Evolutionary conservation across 2,113 vertebrate genomes (phyloP), one percentile per base, ranked within the genome.

Genomic region (Tapirus terrestris): DNA sequence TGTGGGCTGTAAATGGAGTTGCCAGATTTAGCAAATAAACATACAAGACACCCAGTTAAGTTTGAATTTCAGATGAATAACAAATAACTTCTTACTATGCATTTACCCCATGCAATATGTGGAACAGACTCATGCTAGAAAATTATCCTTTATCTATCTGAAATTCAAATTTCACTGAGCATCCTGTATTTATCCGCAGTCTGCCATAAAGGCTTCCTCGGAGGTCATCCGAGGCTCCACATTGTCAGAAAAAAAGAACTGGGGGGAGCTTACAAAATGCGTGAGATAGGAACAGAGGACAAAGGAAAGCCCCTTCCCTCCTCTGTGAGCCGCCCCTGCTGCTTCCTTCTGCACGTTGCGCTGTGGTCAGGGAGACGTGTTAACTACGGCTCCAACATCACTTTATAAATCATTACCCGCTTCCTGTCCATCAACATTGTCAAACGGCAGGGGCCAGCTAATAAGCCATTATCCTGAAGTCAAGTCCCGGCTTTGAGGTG

Each of bases 401-500:
- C 75, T 39, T 67, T 93, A 36, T 75, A 56, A 95, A 88, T 68
- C 77, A 67, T 91, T 94, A 91, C 86, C 96, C 56, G 48, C 70
- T 98, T 98, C 96, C 97, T 80, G 68, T 6, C 93, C 14, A 51
- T 92, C 97, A 91, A 39, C 90, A 6, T 75, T 63, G 70, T 83
- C 92, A 76, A 72, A 18, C 9, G 73, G 53, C 94, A 89, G 63
- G 36, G 81, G 61, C 72, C 90, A 3, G 16, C 48, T 20, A 31
- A 45, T 16, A 79, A 92, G 88, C 93, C 81, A 80, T 96, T 96
- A 94, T 31, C 82, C 81, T 5, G 0, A 51, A 81, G 86, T 31
- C 60, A 10, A 72, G 86, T 51, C 39, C 20, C 76, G 14, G 36
- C n/a, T 65, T 58, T 48, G 60, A 80, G 25, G 86, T 13, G 5